Evolutionary conservation across 1,140 invertebrate genomes (phyloP).

Genomic region (Drosophila nigrodunni): DNA sequence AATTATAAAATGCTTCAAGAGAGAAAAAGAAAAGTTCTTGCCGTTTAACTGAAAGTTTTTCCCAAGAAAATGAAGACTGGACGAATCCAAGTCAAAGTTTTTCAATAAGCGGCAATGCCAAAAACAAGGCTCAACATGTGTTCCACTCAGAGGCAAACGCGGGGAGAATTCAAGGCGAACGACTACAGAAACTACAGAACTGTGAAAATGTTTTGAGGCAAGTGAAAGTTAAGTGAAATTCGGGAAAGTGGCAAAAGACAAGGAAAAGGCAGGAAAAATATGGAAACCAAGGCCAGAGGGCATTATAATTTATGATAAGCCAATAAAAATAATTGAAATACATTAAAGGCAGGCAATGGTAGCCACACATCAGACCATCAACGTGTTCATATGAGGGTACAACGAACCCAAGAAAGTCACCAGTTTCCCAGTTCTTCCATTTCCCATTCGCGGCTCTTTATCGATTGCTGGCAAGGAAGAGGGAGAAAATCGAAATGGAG

Average conservation of each 20-base stretch:
- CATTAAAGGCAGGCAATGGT: slow-evolving; percentile 41
- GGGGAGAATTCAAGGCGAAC: slow-evolving; percentile 9
- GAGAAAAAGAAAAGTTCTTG: slow-evolving; percentile 65
- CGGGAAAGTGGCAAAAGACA: slow-evolving; percentile 10
- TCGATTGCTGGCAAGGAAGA: slow-evolving; percentile 30
- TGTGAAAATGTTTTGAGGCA: slow-evolving; percentile 29
- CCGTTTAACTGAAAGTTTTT: slow-evolving; percentile 68
- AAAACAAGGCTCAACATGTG: slow-evolving; percentile 60
- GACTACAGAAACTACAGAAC: slow-evolving; percentile 44
- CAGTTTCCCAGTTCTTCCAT: neutral
- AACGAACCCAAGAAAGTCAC: slow-evolving; percentile 43
- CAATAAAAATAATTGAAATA: slow-evolving; percentile 80
- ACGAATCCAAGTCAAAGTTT: slow-evolving; percentile 59
- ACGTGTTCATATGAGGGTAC: slow-evolving; percentile 21
- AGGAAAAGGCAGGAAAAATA: slow-evolving; percentile 38
- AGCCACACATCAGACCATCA: slow-evolving; percentile 23
- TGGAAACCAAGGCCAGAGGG: slow-evolving; percentile 53
- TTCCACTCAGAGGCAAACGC: slow-evolving; percentile 17
- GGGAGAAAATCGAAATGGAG: slow-evolving; percentile 42
- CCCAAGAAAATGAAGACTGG: slow-evolving; percentile 33
- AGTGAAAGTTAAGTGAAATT: slow-evolving; percentile 16
- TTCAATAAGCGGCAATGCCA: slow-evolving; percentile 71
- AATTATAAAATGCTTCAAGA: slow-evolving; percentile 60
- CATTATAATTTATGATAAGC: slow-evolving; percentile 73
- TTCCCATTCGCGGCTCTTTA: slow-evolving; percentile 23